Base-by-base conservation (phyloP, 2,113 vertebrate genomes). In the Chitala chitala region DNA sequence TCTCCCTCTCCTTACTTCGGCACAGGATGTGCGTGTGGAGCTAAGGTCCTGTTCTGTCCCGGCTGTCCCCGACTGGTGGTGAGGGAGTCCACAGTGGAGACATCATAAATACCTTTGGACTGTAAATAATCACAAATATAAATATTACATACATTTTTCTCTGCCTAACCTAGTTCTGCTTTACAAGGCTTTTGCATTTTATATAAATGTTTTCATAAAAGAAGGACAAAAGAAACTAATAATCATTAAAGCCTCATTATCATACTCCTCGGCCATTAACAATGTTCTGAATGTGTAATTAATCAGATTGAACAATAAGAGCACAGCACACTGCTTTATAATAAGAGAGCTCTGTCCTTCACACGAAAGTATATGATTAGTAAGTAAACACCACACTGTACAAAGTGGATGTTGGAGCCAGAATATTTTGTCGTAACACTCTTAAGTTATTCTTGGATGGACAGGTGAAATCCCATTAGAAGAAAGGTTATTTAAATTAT, bases 171-270 rank as follows among this genome's bases (percentile, higher is more conserved):
- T 46, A 29, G 64, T 46, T 68, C 42, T 46, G 40, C 64, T 48
- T 48, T 26, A 68, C 13, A 42, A 46, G 4, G 22, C 64, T 48
- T 68, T 38, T 48, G 24, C 22, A 26, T 68, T 68, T 68, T 68
- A 44, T 68, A 68, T 68, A 65, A 65, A 59, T 65, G 40, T 68
- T 68, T 68, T 68, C 64, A 48, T 68, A 68, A 66, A 66, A 64
- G 38, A 63, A 24, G 31, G 38, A 68, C 22, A 24, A 48, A 46
- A 46, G 64, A 26, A 46, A 26, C 8, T 68, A 63, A 63, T 15
- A 33, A 51, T 10, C 36, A 29, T 42, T 68, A 46, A 68, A 44
- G 26, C 40, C 64, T 22, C 22, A 17, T 68, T 0, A 12, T 68
- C 64, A 46, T 46, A 38, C 15, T 26, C 42, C 42, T 68, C 40